Evolutionary conservation across 2,888 invertebrate species (phyloP).

Genomic region (Cephus pulcher): DNA sequence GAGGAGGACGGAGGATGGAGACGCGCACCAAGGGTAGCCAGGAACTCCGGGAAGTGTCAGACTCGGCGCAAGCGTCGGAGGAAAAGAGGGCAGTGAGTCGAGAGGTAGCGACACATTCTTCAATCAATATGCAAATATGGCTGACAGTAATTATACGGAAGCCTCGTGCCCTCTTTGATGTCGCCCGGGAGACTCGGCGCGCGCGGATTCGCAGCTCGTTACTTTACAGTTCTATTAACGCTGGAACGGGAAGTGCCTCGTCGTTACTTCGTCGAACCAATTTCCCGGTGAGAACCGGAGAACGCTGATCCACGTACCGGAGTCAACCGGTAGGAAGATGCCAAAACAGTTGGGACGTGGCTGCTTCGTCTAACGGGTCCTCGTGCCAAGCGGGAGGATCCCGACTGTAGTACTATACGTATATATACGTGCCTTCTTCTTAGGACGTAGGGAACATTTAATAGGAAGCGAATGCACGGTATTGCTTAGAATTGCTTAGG

Average conservation of each 20-base stretch:
- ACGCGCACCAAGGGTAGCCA: background rate
- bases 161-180: conserved; percentile 63
- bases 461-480: too few relatives aligned
- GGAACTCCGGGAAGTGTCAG: background rate
- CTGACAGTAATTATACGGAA: conserved; percentile 65
- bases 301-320: too few relatives aligned
- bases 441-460: too few relatives aligned
- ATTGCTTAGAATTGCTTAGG: too few relatives aligned
- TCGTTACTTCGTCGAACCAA: conserved; percentile 2
- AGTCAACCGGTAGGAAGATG: too few relatives aligned
- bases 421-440: too few relatives aligned
- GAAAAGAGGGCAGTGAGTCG: conserved; percentile 55
- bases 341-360: too few relatives aligned
- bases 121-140: conserved; percentile 66
- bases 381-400: too few relatives aligned
- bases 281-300: background rate
- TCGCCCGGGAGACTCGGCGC: conserved; percentile 26
- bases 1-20: background rate
- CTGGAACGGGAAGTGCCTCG: background rate
- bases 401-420: too few relatives aligned
- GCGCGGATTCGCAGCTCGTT: conserved; percentile 4
- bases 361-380: too few relatives aligned
- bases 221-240: conserved; percentile 5
- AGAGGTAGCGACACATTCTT: conserved; percentile 42
- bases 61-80: conserved; percentile 10